phyloP scores from a whole-genome alignment of 2,888 invertebrate genomes.

The Epinotia nisella region DNA sequence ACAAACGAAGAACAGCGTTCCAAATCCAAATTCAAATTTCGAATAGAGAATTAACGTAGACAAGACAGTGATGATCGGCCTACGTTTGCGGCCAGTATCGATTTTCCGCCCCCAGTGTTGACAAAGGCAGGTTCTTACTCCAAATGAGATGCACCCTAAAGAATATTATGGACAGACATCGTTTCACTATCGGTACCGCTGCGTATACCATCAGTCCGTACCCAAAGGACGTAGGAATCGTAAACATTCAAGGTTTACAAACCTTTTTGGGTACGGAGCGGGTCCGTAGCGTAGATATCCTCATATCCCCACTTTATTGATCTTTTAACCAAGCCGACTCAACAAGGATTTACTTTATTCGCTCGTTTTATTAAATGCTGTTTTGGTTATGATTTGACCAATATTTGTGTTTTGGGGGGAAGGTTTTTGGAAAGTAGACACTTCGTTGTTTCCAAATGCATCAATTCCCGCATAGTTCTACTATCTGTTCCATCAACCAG shows the following conservation, averaged over 20 bases:
- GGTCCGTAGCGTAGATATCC: conserved; percentile 61
- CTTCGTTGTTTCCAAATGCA: too few relatives aligned
- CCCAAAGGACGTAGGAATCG: background rate
- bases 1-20: conserved; percentile 27
- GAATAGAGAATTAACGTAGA: conserved; percentile 71
- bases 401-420: background rate
- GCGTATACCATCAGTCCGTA: conserved; percentile 54
- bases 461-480: too few relatives aligned
- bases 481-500: too few relatives aligned
- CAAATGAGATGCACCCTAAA: conserved; percentile 85
- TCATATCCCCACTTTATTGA: conserved; percentile 76
- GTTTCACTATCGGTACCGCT: conserved; percentile 71
- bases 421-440: background rate
- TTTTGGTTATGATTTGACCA: conserved; percentile 41
- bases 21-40: conserved; percentile 49
- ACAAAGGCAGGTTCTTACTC: conserved; percentile 85
- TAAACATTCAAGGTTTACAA: background rate
- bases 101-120: conserved; percentile 84
- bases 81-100: conserved; percentile 77
- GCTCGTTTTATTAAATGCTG: conserved; percentile 47
- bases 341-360: conserved; percentile 51
- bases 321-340: conserved; percentile 65
- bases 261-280: background rate
- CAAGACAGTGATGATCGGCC: conserved; percentile 71
- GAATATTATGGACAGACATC: conserved; percentile 85